Evolutionary conservation across 2,797 vertebrate species (phyloP), one percentile per base, ranked within the genome.

Genomic region (Tenualosa thibaudeaui): DNA sequence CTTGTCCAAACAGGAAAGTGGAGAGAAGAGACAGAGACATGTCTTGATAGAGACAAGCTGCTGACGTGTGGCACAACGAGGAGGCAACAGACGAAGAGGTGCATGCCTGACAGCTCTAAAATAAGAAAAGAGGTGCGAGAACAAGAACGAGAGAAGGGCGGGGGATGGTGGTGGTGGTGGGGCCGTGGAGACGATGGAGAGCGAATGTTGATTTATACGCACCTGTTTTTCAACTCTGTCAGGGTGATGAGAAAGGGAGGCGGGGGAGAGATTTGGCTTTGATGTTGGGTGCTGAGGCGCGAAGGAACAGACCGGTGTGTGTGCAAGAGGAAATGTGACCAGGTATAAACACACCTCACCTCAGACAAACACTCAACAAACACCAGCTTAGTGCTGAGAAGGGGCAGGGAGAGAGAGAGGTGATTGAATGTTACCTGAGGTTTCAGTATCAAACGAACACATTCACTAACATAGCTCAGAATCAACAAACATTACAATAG

Each of bases 181-280:
- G 31, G 12, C 2, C 15, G 43, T 12, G 12, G 26, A 19, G 56
- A 24, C 26, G 26, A 85, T 50, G 43, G 46, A 31, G 58, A 43
- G 68, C 68, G 31, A 75, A 40, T 75, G 68, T 75, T 75, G 68
- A 85, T 81, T 85, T 85, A 85, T 58, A 85, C 56, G 58, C 81
- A 85, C 84, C 84, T 60, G 54, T 81, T 81, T 62, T 81, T 85
- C 53, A 75, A 75, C 68, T 75, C 37, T 75, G 68, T 75, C 68
- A 75, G 68, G 68, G 68, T 19, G 31, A 75, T 75, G 68, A 5
- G 68, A 15, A 40, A 31, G 12, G 31, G 31, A 5, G 9, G 12
- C 1, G 26, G 12, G 24, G 26, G 10, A 43, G 71, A 53, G 24
- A 60, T 43, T 31, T 65, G 8, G 37, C 86, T 60, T 85, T 40